Evolutionary conservation across 2,888 invertebrate genomes (phyloP), one percentile per base, ranked within the genome.

Genomic region (Busseola fusca): DNA sequence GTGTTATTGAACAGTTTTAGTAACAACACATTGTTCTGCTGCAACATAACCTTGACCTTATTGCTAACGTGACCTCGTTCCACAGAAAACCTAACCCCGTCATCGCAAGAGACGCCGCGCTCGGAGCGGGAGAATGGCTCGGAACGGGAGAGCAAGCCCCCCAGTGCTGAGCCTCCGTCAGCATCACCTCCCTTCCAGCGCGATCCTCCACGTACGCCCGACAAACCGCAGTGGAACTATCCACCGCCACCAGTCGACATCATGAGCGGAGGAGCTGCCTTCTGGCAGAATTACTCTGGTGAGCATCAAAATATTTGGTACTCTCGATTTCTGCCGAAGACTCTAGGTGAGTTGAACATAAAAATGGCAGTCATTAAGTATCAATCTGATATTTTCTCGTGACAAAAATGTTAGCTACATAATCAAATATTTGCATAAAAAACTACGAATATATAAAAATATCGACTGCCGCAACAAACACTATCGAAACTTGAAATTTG

Each of bases 251-350:
- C 96, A 27, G 94, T 96, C 30, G 98, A 98, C 94, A 97, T 98
- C 92, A 98, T 98, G 96, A 97, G 97, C 87, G 97, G 97, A 69
- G 98, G 98, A 54, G 97, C 97, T 63, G 98, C 98, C 58, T 98
- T 98, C 94, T 98, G 98, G 98, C 98, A 98, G 92, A 98, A 98
- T 92, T 98, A 98, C 95, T 98, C 98, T 90, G 98, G 98, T 98
- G 92, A 96, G 97, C 91, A 75, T 72, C 57, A 76, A 67, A 66
- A 67, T 80, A 79, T 74, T 56, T 66, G 76, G 76, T 66, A 59
- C 76, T 74, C 72, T 73, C 64, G 69, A 59, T 60, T 80, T 75
- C 80, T 80, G 67, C 64, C 64, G 60, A 82, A 71, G 76, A 48
- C 77, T 74, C 80, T 59, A 68, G 76, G 73, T 74, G 73, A 74